Evolutionary conservation across 2,888 invertebrate genomes (phyloP).

Genomic region (Volucella inflata): DNA sequence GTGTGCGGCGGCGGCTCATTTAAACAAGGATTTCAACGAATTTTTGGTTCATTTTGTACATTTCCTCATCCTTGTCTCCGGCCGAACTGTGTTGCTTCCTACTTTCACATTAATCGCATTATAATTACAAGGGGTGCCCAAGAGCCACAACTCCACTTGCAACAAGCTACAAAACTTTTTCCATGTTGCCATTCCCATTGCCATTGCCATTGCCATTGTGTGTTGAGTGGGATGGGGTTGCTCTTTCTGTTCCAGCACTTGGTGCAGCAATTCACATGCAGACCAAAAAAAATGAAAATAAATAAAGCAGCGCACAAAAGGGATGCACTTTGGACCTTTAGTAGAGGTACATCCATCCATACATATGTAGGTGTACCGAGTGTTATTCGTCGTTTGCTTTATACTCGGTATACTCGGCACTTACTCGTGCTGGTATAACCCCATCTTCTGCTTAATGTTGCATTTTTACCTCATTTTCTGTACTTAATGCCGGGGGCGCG

Average conservation of each 20-base stretch:
- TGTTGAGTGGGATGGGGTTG: slow-evolving; percentile 18
- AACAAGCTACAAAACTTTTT: slow-evolving; percentile 64
- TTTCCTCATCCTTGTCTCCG: slow-evolving; percentile 2
- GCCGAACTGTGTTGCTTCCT: slow-evolving; percentile 16
- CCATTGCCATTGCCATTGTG: neutral
- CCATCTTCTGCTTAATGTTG: slow-evolving; percentile 56
- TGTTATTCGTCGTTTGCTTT: neutral
- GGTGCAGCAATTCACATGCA: neutral
- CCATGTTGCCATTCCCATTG: slow-evolving; percentile 9
- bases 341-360: too few relatives aligned
- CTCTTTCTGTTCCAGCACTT: neutral
- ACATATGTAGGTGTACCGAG: too few relatives aligned
- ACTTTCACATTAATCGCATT: slow-evolving; percentile 70
- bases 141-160: slow-evolving; percentile 36
- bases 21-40: slow-evolving; percentile 38
- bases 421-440: too few relatives aligned
- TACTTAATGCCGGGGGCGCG: slow-evolving; percentile 55
- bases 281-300: neutral
- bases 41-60: neutral
- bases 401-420: neutral
- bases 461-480: slow-evolving; percentile 70
- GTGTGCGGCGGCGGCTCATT: slow-evolving; percentile 17
- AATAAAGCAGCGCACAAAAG: neutral
- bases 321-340: slow-evolving; percentile 18
- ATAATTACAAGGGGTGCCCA: slow-evolving; percentile 62